phyloP scores from a whole-genome alignment of 2,797 vertebrate species.

The Hippocampus kuda region DNA sequence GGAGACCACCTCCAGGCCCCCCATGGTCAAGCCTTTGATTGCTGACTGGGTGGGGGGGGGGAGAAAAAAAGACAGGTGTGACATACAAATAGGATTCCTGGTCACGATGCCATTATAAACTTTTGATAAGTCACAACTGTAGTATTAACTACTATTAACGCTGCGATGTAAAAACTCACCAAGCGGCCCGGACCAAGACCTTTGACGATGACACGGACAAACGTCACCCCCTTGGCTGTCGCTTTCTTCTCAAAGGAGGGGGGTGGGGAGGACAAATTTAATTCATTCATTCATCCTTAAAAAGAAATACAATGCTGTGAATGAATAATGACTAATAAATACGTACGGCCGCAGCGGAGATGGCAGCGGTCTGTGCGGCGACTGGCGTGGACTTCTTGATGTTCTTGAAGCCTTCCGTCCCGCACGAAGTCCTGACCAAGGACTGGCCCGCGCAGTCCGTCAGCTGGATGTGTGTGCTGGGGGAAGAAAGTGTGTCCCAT shows the following conservation, averaged over 20 bases:
- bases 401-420: slow-evolving; percentile 87
- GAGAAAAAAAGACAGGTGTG: neutral
- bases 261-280: neutral
- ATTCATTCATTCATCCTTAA: neutral
- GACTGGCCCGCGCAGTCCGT: slow-evolving; percentile 63
- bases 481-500: neutral
- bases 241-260: slow-evolving; percentile 72
- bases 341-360: slow-evolving; percentile 74
- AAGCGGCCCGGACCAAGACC: slow-evolving; percentile 86
- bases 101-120: neutral
- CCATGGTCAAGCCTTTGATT: slow-evolving; percentile 88
- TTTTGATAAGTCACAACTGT: neutral
- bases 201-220: slow-evolving; percentile 81
- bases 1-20: slow-evolving; percentile 87
- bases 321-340: neutral
- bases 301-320: neutral
- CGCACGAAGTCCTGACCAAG: slow-evolving; percentile 73
- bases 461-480: slow-evolving; percentile 86
- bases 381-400: slow-evolving; percentile 81
- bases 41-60: slow-evolving; percentile 66
- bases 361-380: slow-evolving; percentile 81
- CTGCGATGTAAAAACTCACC: slow-evolving; percentile 59
- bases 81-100: neutral
- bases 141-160: too few relatives aligned
- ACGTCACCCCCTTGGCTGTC: slow-evolving; percentile 70